phyloP scores from a whole-genome alignment of 2,113 vertebrate genomes.

The Oreocharis arfaki region DNA sequence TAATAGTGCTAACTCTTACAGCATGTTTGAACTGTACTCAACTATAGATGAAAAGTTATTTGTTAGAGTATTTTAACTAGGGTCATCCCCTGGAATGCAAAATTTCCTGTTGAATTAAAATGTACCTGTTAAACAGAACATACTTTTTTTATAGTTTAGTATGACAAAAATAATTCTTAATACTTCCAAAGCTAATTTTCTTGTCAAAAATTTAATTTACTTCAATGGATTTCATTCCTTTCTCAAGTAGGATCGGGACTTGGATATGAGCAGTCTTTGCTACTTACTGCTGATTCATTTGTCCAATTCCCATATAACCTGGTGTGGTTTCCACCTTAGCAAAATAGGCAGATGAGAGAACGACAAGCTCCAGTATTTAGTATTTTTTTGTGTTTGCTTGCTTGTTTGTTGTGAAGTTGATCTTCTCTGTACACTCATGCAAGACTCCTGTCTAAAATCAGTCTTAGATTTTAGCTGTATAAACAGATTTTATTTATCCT shows the following conservation, averaged over 20 bases:
- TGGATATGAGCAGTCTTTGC: neutral
- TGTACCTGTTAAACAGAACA: neutral
- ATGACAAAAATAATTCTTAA: neutral
- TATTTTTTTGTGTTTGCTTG: neutral
- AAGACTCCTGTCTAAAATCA: neutral
- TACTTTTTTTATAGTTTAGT: neutral
- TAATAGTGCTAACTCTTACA: neutral
- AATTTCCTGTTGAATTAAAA: neutral
- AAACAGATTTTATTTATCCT: neutral
- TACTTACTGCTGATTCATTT: neutral
- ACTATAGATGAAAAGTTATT: neutral
- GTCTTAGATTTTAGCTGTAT: neutral
- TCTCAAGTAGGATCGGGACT: neutral
- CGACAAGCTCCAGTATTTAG: neutral
- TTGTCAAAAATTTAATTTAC: neutral
- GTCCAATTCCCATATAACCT: neutral
- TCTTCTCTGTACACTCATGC: neutral
- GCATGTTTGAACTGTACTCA: neutral
- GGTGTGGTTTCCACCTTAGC: neutral
- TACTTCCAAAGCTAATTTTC: neutral
- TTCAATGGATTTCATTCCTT: neutral
- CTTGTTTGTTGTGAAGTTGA: neutral
- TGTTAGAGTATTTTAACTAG: neutral
- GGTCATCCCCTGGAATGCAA: neutral
- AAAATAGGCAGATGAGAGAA: neutral